Percentiles rank a stretch among this genome's conserved stretches.
Conservation (phyloP, 2,113 vertebrate species). For the Sus scrofa region T2T-Sscrofa CM000823.6:39205001-39205500, state of each 20-base stretch:
- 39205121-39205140: conserved; percentile 54
- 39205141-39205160: conserved; percentile 40
- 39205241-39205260: conserved; percentile 53
- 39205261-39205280: conserved; percentile 64
- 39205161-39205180: conserved; percentile 59
- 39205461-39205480: not conserved
- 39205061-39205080: not conserved
- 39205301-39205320: conserved; percentile 43
- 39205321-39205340: conserved; percentile 56
- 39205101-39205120: conserved; percentile 44
- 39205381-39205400: conserved; percentile 62
- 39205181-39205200: not conserved
- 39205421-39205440: not conserved
- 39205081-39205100: conserved; percentile 41
- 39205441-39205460: not conserved
- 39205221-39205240: conserved; percentile 52
- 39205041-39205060: conserved; percentile 27
- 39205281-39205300: conserved; percentile 37
- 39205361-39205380: conserved; percentile 35
- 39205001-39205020: not conserved
- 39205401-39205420: conserved; percentile 35
- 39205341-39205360: conserved; percentile 12
- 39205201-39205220: conserved; percentile 42
- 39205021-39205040: conserved; percentile 10
- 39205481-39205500: conserved; percentile 42